Conservation (phyloP, 2,888 invertebrate species). For the Hoplodrina ambigua region DNA sequence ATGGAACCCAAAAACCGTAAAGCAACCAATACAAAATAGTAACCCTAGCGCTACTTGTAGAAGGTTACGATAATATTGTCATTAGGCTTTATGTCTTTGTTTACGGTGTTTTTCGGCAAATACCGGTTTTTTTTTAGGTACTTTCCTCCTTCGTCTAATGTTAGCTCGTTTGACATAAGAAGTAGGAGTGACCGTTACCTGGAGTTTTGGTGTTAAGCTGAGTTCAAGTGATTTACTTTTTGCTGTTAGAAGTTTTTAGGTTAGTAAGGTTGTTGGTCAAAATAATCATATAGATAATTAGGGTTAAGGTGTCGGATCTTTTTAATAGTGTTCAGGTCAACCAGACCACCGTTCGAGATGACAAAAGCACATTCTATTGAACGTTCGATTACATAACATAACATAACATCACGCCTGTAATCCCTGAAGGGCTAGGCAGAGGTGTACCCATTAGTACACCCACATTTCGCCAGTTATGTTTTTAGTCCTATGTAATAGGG, state of each 20-base stretch:
- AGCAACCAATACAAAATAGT: slow-evolving; percentile 41
- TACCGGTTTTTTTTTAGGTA: slow-evolving; percentile 55
- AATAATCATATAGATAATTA: neutral
- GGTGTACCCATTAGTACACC: too few species aligned
- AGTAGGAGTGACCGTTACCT: slow-evolving; percentile 35
- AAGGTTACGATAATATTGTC: slow-evolving; percentile 64
- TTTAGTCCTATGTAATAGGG: too few species aligned
- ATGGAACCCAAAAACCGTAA: slow-evolving; percentile 25
- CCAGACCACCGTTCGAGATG: too few species aligned
- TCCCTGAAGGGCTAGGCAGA: too few species aligned
- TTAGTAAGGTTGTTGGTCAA: neutral
- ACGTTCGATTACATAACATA: too few species aligned
- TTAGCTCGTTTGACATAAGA: slow-evolving; percentile 32
- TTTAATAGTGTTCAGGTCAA: too few species aligned
- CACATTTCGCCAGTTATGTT: too few species aligned
- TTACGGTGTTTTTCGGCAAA: slow-evolving; percentile 61
- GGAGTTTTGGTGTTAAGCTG: slow-evolving; percentile 35
- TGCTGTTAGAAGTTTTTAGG: slow-evolving; percentile 3
- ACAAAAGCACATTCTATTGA: too few species aligned
- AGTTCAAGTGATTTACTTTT: slow-evolving; percentile 1
- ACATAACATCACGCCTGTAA: too few species aligned
- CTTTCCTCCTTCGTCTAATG: slow-evolving; percentile 41
- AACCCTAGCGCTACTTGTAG: slow-evolving; percentile 52
- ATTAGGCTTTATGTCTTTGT: slow-evolving; percentile 73
- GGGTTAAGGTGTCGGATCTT: neutral